Conservation (phyloP, 2,888 invertebrate species). For the Prenolepis imparis region DNA sequence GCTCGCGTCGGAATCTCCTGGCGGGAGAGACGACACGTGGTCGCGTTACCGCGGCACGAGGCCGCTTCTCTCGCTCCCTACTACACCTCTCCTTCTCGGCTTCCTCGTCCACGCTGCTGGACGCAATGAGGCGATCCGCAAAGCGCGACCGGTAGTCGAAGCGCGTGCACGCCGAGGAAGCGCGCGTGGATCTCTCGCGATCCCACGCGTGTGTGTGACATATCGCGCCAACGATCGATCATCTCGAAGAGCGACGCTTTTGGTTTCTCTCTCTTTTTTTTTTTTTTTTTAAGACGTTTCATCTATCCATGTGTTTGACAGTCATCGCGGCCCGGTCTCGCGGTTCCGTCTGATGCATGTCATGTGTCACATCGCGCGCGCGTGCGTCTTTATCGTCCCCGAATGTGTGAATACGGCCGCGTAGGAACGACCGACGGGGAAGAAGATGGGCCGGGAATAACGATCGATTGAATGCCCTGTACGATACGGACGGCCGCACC, state of each 20-base stretch:
- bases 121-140: slow-evolving; percentile 78
- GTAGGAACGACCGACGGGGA: slow-evolving; percentile 34
- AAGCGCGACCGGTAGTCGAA: slow-evolving; percentile 79
- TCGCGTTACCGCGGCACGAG: slow-evolving; percentile 71
- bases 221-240: no score
- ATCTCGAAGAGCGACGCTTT: background rate
- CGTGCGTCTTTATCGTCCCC: slow-evolving; percentile 20
- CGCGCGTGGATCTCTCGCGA: slow-evolving; percentile 45
- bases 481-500: slow-evolving; percentile 40
- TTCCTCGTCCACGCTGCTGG: slow-evolving; percentile 75
- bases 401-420: slow-evolving; percentile 31
- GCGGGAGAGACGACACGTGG: slow-evolving; percentile 78
- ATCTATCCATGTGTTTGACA: slow-evolving; percentile 62
- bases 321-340: no score
- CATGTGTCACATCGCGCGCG: slow-evolving; percentile 45
- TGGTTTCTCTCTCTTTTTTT: no score
- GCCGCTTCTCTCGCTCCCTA: slow-evolving; percentile 73
- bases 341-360: slow-evolving; percentile 35
- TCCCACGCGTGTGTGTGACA: background rate
- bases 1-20: slow-evolving; percentile 65
- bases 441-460: slow-evolving; percentile 67
- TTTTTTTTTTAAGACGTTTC: slow-evolving; percentile 5
- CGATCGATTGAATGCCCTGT: slow-evolving; percentile 61
- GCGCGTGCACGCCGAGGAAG: slow-evolving; percentile 75
- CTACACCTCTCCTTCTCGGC: slow-evolving; percentile 64